Conservation (phyloP, 2,113 vertebrate species). For the Motacilla alba region DNA sequence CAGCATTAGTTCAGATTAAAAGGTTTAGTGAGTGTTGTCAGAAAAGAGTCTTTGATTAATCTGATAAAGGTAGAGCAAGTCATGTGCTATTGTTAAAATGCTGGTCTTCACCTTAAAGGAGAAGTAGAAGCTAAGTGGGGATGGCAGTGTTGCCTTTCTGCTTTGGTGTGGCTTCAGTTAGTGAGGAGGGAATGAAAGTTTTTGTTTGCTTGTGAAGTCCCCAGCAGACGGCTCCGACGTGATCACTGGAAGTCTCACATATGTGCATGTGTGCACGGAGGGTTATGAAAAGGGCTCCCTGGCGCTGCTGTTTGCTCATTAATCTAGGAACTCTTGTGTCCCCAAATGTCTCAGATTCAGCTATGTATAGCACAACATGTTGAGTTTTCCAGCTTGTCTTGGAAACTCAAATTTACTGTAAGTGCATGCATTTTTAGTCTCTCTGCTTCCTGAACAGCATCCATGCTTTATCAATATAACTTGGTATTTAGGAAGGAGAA, state of each 20-base stretch:
- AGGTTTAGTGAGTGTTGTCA: neutral
- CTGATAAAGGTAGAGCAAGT: neutral
- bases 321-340: neutral
- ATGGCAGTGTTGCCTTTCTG: neutral
- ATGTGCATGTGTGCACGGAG: accelerated
- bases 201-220: neutral
- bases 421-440: neutral
- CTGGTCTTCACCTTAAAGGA: neutral
- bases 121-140: neutral
- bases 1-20: neutral
- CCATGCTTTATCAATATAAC: neutral
- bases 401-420: neutral
- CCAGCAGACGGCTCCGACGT: accelerated
- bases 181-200: neutral
- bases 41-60: neutral
- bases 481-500: neutral
- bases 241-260: neutral
- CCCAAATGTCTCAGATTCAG: neutral
- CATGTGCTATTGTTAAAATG: neutral
- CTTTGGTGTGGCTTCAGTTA: neutral
- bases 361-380: neutral
- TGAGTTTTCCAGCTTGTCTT: neutral
- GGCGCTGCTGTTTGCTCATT: neutral
- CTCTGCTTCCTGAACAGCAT: neutral
- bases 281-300: neutral